Conservation (phyloP, 2,888 invertebrate species). For the Congeria kusceri region DNA sequence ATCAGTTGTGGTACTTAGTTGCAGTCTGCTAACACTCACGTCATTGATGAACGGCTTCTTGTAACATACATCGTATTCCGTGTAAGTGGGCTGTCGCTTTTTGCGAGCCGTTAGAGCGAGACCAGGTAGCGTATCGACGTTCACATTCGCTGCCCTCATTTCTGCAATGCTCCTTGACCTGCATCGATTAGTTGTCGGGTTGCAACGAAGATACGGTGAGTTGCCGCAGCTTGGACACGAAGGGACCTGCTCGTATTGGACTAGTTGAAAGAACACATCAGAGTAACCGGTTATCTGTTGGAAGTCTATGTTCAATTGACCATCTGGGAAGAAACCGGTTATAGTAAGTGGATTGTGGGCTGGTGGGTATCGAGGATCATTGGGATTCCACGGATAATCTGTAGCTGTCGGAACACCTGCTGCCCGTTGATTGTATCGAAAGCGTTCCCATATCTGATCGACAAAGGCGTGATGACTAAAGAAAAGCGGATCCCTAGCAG, state of each 20-base stretch:
- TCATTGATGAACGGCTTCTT: conserved; percentile 18
- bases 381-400: conserved; percentile 44
- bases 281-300: conserved; percentile 28
- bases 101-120: too few species aligned
- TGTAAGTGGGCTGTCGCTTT: too few species aligned
- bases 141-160: conserved; percentile 7
- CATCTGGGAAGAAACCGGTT: conserved; percentile 45
- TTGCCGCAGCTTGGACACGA: conserved; percentile 51
- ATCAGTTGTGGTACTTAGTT: background rate
- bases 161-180: conserved; percentile 37
- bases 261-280: conserved; percentile 28
- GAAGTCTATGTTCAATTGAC: conserved; percentile 5
- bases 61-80: background rate
- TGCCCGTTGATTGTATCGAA: conserved; percentile 41
- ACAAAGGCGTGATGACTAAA: conserved; percentile 72
- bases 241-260: conserved; percentile 52
- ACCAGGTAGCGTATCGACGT: too few species aligned
- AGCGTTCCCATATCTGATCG: conserved; percentile 73
- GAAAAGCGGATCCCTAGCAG: conserved; percentile 72
- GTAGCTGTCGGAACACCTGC: conserved; percentile 28
- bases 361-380: conserved; percentile 9
- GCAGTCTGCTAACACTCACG: background rate
- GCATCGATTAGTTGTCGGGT: conserved; percentile 37
- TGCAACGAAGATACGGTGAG: conserved; percentile 53
- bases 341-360: conserved; percentile 34